phyloP scores from a whole-genome alignment of 2,797 vertebrate species.

The Toxotes lorentzi region DNA sequence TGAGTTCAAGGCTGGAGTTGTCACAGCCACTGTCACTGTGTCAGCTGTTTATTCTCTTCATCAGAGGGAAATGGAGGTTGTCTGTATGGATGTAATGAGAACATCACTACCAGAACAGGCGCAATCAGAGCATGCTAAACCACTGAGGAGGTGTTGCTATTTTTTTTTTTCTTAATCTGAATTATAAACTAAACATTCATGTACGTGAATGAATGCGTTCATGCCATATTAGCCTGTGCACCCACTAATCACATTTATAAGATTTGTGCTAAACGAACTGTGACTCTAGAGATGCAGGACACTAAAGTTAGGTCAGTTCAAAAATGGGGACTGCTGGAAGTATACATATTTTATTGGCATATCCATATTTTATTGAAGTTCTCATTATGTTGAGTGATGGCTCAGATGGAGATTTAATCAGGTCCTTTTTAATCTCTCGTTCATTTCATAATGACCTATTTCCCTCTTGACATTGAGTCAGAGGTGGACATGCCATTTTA shows the following conservation, averaged over 20 bases:
- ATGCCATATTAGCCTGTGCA: background rate
- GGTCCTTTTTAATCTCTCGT: constrained; percentile 75
- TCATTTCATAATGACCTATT: constrained; percentile 74
- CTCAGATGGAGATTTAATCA: constrained; percentile 76
- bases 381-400: constrained; percentile 82
- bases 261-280: constrained; percentile 19
- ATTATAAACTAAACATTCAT: constrained; percentile 18
- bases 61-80: constrained; percentile 27
- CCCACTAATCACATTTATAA: constrained; percentile 23
- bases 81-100: constrained; percentile 54
- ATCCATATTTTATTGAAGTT: constrained; percentile 79
- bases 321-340: constrained; percentile 50
- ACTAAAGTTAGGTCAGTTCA: constrained; percentile 44
- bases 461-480: constrained; percentile 76
- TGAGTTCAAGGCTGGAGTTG: constrained; percentile 43
- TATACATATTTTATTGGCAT: constrained; percentile 79
- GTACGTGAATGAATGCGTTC: constrained; percentile 9
- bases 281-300: constrained; percentile 38
- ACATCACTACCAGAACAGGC: constrained; percentile 33
- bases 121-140: constrained; percentile 19
- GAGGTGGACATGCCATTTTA: constrained; percentile 53
- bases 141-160: constrained; percentile 13
- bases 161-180: constrained; percentile 5
- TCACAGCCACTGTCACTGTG: constrained; percentile 21
- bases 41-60: constrained; percentile 48